Evolutionary conservation across 2,797 vertebrate genomes (phyloP).

Genomic region (Smutsia gigantea): DNA sequence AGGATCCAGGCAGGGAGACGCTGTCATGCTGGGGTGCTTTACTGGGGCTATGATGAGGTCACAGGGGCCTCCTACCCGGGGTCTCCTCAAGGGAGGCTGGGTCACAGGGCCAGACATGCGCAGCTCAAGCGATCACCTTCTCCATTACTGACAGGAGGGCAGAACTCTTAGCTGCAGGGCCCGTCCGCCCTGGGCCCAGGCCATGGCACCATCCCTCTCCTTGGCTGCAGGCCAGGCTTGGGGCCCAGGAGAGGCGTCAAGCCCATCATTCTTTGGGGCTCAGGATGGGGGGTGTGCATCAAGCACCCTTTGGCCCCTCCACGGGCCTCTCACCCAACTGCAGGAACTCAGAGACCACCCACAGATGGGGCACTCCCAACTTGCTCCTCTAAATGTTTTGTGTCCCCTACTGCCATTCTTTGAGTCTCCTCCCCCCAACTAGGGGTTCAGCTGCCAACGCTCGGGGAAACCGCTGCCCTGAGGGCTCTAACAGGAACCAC

Average conservation of each 20-base stretch:
- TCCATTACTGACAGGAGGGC: too few relatives aligned
- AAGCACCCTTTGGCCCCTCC: not conserved
- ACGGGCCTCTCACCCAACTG: not conserved
- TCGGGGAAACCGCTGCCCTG: not conserved
- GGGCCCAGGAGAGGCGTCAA: too few relatives aligned
- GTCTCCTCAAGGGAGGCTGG: not conserved
- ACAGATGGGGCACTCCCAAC: constrained; percentile 44
- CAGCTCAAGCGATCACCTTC: too few relatives aligned
- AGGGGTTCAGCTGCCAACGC: not conserved
- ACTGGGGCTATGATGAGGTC: not conserved
- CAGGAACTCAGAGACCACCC: constrained; percentile 63
- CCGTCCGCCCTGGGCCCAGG: not conserved
- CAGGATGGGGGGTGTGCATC: not conserved
- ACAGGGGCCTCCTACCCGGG: not conserved
- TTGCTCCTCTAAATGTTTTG: constrained; percentile 17
- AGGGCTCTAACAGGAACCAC: not conserved
- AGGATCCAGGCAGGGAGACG: not conserved
- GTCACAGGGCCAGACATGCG: not conserved
- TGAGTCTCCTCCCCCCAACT: not conserved
- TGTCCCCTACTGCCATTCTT: not conserved
- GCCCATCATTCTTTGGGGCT: not conserved
- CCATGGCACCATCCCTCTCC: not conserved
- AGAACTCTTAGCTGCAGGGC: too few relatives aligned
- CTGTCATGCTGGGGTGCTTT: not conserved
- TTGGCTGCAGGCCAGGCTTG: not conserved